Evolutionary conservation across 2,797 vertebrate genomes (phyloP).

Genomic region (Phaenicophaeus curvirostris): DNA sequence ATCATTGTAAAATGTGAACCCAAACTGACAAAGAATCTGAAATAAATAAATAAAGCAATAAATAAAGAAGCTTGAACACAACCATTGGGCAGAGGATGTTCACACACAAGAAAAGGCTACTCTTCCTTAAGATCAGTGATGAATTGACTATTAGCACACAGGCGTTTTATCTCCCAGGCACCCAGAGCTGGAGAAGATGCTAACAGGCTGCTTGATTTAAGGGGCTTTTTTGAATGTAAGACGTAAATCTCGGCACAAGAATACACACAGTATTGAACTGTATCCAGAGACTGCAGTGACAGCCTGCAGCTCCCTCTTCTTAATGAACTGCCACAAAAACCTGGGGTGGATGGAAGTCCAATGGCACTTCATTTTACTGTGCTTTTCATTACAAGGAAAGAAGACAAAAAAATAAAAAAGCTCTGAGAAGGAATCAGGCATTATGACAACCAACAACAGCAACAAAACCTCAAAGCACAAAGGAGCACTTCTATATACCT

Average conservation of each 20-base stretch:
- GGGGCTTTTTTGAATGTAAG: constrained; percentile 40
- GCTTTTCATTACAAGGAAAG: neutral
- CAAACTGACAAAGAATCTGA: neutral
- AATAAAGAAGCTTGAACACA: neutral
- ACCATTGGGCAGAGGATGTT: neutral
- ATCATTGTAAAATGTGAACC: neutral
- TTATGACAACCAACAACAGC: constrained; percentile 29
- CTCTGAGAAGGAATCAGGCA: neutral
- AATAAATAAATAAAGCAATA: neutral
- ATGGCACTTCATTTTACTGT: constrained; percentile 26
- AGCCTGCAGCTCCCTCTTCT: constrained; percentile 26
- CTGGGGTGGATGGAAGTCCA: neutral
- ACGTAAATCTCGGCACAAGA: constrained; percentile 64
- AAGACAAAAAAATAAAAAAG: neutral
- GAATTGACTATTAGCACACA: constrained; percentile 42
- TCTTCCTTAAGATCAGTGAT: constrained; percentile 35
- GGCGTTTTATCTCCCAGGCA: constrained; percentile 55
- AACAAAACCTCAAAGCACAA: constrained; percentile 52
- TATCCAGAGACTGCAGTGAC: neutral
- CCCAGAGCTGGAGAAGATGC: constrained; percentile 40
- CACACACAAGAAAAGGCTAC: neutral
- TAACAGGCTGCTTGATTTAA: constrained; percentile 69
- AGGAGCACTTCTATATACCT: neutral
- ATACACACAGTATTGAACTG: constrained; percentile 52
- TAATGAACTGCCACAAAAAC: constrained; percentile 64